Base-by-base conservation (phyloP, 1,140 invertebrate species). In the Drosophila dunni region DNA sequence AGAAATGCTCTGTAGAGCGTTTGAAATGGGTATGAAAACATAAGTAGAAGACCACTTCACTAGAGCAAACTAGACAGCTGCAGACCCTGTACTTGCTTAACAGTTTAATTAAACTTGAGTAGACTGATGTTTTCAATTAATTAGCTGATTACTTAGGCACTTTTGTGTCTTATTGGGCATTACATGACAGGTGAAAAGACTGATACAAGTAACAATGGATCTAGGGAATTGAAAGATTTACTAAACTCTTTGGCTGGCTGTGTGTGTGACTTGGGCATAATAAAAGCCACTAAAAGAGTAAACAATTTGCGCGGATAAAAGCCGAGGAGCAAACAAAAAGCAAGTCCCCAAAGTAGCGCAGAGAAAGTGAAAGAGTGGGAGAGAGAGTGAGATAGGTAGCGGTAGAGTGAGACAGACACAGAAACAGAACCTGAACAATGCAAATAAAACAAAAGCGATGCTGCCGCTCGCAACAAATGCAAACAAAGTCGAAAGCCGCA, bases 201-300 rank as follows among this genome's bases (percentile, higher is more conserved):
- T 9, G 44, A 2, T 20, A 1, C 10, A 42, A 13, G 40, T 20
- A 46, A 48, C 29, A 61, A 17, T 46, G 15, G 33, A 17, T 17
- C 33, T 33, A 73, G 44, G 51, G 53, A 65, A 73, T 73, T 68
- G 56, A 68, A 73, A 68, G 56, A 68, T 70, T 70, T 57, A 63
- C 46, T 53, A 44, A 48, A 13, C 40, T 50, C 2, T 50, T 17
- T 10, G 29, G 20, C 34, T 15, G 34, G 3, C 3, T 29, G 24
- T 29, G 24, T 29, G 24, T 29, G 24, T 29, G 24, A 29, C 24
- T 29, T 29, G 36, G 54, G 58, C 58, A 82, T 65, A 77, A 88
- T 88, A 62, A 85, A 82, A 88, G 75, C 79, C 83, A 88, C 83
- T 86, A 82, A 79, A 86, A 86, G 79, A 82, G 79, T 88, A 76